Base-by-base conservation (phyloP, 2,888 invertebrate genomes). In the Hybos culiciformis region DNA sequence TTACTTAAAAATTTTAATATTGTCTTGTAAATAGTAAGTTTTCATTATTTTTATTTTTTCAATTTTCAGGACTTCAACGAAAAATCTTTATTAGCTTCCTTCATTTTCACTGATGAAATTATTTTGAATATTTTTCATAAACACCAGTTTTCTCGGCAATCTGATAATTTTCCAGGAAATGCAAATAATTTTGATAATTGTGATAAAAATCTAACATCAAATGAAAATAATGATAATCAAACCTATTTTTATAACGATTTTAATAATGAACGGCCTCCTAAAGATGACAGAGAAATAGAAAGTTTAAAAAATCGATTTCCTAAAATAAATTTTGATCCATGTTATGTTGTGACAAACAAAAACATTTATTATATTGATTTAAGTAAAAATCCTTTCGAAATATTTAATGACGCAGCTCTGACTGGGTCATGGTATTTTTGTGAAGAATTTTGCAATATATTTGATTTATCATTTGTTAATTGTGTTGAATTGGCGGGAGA, bases 401-500 rank as follows among this genome's bases (percentile, higher is more conserved):
- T 63, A 24, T 67, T 67, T 37, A 47, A 67, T n/a, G 63, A 65
- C 37, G 60, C 62, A 4, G 67, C 63, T 2, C 31, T 62, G 23
- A 48, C 54, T 4, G 56, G 57, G 12, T 56, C 57, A 37, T 67
- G 66, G 63, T 55, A 54, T 11, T 56, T 61, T 40, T 67, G 67
- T 42, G 63, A 66, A 19, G 66, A 67, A 43, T 66, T 67, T 45
- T 67, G 66, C 50, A 65, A 63, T 46, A 65, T 63, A 1, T 67
- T 67, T 18, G 65, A 67, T 56, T 52, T 67, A 3, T 56, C 60
- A 7, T 63, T 59, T 32, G 59, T 63, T 40, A 56, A 58, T 14
- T 67, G 67, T 46, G 70, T 91, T 50, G 83, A 86, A 59, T 76
- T 78, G 53, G 83, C 87, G 23, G 88, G 88, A 0, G 90, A 91